These are phyloP conservation scores for Silvanus unidentatus DNA, from an alignment of 2,888 invertebrate species.

Conservation along the genomic window DNA sequence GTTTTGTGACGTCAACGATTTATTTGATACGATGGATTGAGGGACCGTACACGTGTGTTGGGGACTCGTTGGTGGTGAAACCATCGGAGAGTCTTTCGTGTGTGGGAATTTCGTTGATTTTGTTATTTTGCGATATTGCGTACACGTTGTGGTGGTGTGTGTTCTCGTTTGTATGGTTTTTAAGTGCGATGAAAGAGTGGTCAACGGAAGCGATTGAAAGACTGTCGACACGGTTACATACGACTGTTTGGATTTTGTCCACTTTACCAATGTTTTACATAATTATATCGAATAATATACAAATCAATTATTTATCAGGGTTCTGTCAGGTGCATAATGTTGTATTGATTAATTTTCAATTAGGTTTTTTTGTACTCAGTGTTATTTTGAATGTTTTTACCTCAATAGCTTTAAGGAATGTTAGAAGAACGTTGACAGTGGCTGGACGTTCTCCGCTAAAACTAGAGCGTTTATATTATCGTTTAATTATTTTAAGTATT, in stretches of 20 bases:
- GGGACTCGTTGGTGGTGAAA: constrained; percentile 23
- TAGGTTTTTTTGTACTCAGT: constrained; percentile 51
- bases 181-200: constrained; percentile 89
- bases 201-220: constrained; percentile 86
- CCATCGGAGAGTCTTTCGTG: constrained; percentile 31
- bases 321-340: constrained; percentile 63
- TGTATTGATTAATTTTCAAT: constrained; percentile 28
- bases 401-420: constrained; percentile 69
- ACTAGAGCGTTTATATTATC: constrained; percentile 62
- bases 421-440: constrained; percentile 53
- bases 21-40: constrained; percentile 34
- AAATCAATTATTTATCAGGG: constrained; percentile 74
- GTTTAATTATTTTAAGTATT: constrained; percentile 72
- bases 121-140: constrained; percentile 67
- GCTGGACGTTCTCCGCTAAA: constrained; percentile 56
- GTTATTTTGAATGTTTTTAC: constrained; percentile 68
- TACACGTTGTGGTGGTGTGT: constrained; percentile 84
- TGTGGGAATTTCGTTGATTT: constrained; percentile 32
- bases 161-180: constrained; percentile 82
- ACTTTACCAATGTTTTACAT: constrained; percentile 80
- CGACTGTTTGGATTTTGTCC: constrained; percentile 83
- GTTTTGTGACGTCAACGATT: constrained; percentile 33
- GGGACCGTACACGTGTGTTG: constrained; percentile 33
- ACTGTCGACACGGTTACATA: constrained; percentile 78
- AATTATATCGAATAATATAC: constrained; percentile 69